Evolutionary conservation across 2,888 invertebrate genomes (phyloP), one percentile per base, ranked within the genome.

Genomic region (Acronicta leporina): DNA sequence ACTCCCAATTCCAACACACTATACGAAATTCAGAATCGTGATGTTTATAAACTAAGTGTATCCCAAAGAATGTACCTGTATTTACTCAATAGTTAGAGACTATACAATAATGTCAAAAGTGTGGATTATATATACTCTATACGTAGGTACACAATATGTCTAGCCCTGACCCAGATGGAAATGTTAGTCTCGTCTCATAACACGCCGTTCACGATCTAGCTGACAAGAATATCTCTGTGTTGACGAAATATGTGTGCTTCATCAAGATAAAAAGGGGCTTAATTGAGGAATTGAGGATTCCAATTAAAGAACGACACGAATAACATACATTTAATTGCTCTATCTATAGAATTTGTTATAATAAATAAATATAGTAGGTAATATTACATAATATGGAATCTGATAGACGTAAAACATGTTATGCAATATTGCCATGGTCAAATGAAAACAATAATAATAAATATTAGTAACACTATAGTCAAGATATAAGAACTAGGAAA

Each of bases 141-240:
- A 38, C n/a, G 38, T 38, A 38, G 16, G 20, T 60, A 68, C 51
- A 52, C 14, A 44, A 49, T 14, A 56, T 16, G 5, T 9, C 47
- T 35, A 68, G 65, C 90, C 89, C 81, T 90, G 89, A 87, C 89
- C 88, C 69, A 84, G 73, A 83, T 88, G 61, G 42, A 68, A 66
- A 50, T 50, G 52, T 38, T 49, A 27, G 42, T 54, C 43, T 73
- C 57, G 52, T 55, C 57, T 67, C 20, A 27, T 45, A 56, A 53
- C 49, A 47, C 10, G 40, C 27, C 42, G 33, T 38, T 44, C 70
- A 50, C 55, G 54, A 13, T 20, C 35, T 41, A 48, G 25, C 49
- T 46, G 9, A 2, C 44, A 38, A 68, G 43, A 63, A 64, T 53
- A 55, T 58, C 35, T 51, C 53, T 54, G 48, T 20, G 50, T 57